These are phyloP conservation scores for Phlogophora meticulosa DNA, from an alignment of 2,888 invertebrate species.

Conservation along the genomic window DNA sequence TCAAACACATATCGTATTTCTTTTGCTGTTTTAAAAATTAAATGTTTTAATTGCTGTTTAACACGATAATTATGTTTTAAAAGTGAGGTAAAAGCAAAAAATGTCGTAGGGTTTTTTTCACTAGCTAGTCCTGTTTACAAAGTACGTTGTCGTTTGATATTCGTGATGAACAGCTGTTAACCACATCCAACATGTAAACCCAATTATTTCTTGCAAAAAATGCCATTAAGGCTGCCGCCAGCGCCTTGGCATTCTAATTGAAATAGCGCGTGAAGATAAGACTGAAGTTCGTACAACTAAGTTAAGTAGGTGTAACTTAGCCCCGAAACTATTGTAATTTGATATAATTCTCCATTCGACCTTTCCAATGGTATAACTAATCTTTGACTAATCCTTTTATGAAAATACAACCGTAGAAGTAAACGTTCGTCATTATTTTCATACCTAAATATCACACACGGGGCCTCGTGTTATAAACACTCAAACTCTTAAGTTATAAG, in stretches of 20 bases:
- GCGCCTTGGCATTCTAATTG: conserved; percentile 53
- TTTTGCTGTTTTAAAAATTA: too few relatives aligned
- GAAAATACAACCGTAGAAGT: background rate
- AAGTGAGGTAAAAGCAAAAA: background rate
- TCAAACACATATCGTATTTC: background rate
- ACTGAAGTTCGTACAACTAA: conserved; percentile 36
- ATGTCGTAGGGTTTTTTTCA: too few relatives aligned
- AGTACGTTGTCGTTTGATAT: conserved; percentile 18
- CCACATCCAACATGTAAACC: conserved; percentile 46
- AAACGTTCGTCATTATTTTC: background rate
- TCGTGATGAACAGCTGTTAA: conserved; percentile 55
- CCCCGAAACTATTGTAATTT: conserved; percentile 12
- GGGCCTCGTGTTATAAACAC: background rate
- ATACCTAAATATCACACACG: background rate
- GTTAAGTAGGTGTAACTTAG: conserved; percentile 15
- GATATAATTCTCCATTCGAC: conserved; percentile 3
- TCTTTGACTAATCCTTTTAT: background rate
- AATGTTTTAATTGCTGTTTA: background rate
- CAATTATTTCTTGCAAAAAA: conserved; percentile 56
- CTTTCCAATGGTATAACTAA: background rate
- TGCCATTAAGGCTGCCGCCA: conserved; percentile 20
- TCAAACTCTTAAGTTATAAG: background rate
- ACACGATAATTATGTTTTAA: background rate
- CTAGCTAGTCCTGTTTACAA: background rate
- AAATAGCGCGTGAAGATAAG: conserved; percentile 50